phyloP scores from a whole-genome alignment of 2,888 invertebrate genomes.

The Abrostola triplasia region DNA sequence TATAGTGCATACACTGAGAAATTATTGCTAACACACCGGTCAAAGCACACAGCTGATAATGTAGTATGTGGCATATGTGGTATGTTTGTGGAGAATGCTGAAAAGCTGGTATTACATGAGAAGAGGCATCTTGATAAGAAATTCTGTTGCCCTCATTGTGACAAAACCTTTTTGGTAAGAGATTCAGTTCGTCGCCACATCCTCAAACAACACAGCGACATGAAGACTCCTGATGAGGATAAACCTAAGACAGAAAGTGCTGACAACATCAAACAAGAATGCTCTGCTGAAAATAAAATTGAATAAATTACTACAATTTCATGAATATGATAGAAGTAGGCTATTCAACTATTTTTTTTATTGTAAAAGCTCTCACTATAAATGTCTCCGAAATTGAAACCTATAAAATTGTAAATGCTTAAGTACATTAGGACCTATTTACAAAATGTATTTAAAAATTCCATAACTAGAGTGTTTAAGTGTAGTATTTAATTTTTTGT shows the following conservation, averaged over 20 bases:
- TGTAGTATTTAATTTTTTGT: too few species aligned
- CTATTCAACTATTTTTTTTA: not conserved
- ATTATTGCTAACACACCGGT: constrained; percentile 65
- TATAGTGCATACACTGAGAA: constrained; percentile 61
- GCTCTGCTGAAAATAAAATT: constrained; percentile 13
- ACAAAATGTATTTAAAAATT: too few species aligned
- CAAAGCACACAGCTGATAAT: constrained; percentile 67
- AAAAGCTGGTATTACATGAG: constrained; percentile 68
- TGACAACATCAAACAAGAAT: constrained; percentile 31
- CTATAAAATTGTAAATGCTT: too few species aligned
- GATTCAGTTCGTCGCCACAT: constrained; percentile 44
- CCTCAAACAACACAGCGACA: constrained; percentile 14
- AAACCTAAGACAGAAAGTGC: constrained; percentile 1
- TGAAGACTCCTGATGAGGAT: not conserved
- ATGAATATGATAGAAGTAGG: constrained; percentile 1
- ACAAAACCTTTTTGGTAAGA: constrained; percentile 64
- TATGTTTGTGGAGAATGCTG: constrained; percentile 66
- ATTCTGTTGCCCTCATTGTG: constrained; percentile 69
- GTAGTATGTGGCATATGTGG: constrained; percentile 73
- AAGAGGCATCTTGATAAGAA: constrained; percentile 72
- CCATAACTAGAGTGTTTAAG: too few species aligned
- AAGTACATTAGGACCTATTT: too few species aligned
- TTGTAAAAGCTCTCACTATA: too few species aligned
- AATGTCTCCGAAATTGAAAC: too few species aligned
- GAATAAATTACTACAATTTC: constrained; percentile 23